Base-by-base conservation (phyloP, 2,797 vertebrate species). In the Coranthus polyacanthus region DNA sequence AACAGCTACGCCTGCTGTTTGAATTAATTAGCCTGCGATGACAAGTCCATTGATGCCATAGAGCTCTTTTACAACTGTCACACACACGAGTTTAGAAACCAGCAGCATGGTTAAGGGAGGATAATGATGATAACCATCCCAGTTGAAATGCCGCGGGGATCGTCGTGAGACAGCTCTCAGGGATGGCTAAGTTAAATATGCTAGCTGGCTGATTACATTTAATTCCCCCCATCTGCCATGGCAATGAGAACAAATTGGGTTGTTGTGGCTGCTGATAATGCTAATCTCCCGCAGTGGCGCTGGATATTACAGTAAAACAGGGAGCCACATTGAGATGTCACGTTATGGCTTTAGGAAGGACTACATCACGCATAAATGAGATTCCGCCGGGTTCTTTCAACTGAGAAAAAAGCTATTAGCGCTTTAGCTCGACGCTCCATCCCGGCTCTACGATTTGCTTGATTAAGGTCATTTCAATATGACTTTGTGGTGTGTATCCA, bases 401-500 rank as follows among this genome's bases (percentile, higher is more conserved):
- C 78, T 87, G 82, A 88, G 80, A 69, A 81, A 84, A 90, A 89
- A 78, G 83, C 81, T 79, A 90, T 91, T 91, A 92, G 78, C 16
- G 42, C 67, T 61, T 83, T 73, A 55, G 71, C 81, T 82, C 72
- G 5, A 47, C 29, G 17, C 29, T 59, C 70, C 46, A 58, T 84
- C 79, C 57, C 58, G 66, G 64, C 68, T 51, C 67, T 74, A 73
- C 32, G 62, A 83, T 86, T 71, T 63, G 57, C 87, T 78, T 89
- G 88, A 92, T 89, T 91, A 90, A 93, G 92, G 92, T 93, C 84
- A 90, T 90, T 87, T 86, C 81, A 87, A 73, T 87, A 86, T 83
- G 83, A 82, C 84, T 92, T 86, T 86, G 76, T 60, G 78, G 75
- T 74, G 88, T 82, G 78, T 66, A 84, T 89, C 81, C 83, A 87